Percentiles rank a stretch among this genome's conserved stretches.
Evolutionary conservation across 2,113 vertebrate species (phyloP).

Genomic region (Chaetura pelagica): DNA sequence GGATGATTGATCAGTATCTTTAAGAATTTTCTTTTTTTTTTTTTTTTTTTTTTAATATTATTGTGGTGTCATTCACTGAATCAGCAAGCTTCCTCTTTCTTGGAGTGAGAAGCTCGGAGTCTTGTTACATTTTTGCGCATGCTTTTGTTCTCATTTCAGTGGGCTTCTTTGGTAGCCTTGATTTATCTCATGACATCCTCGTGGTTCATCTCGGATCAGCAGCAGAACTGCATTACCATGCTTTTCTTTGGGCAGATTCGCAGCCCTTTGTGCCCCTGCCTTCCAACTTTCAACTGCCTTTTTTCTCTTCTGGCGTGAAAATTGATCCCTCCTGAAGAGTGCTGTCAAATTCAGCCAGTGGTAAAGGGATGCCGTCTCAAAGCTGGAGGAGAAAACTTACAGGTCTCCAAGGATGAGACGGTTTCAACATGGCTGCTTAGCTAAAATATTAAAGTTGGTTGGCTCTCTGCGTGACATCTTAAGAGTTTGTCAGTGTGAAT

Average conservation of each 20-base stretch:
- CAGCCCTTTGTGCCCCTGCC: slow-evolving; percentile 10
- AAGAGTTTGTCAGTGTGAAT: slow-evolving; percentile 83
- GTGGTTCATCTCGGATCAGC: background rate
- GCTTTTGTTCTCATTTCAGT: background rate
- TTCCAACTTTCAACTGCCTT: slow-evolving; percentile 63
- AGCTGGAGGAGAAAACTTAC: slow-evolving; percentile 53
- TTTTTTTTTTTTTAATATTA: too few species aligned
- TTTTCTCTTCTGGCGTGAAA: slow-evolving; percentile 72
- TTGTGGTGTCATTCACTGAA: background rate
- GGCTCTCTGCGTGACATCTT: slow-evolving; percentile 72
- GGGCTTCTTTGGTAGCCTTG: background rate
- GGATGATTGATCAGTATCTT: background rate
- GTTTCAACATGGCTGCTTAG: slow-evolving; percentile 60
- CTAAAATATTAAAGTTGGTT: slow-evolving; percentile 75
- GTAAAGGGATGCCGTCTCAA: slow-evolving; percentile 74
- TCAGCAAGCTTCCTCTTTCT: background rate
- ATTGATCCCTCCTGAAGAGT: slow-evolving; percentile 74
- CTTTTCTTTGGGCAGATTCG: slow-evolving; percentile 14
- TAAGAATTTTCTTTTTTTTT: background rate
- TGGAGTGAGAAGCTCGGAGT: background rate
- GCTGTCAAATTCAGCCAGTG: slow-evolving; percentile 73
- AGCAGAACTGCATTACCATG: background rate
- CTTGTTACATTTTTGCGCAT: rapidly evolving
- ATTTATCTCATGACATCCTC: background rate
- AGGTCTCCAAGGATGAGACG: slow-evolving; percentile 24